Base-by-base conservation (phyloP, 1,140 invertebrate species). In the Polypedilum pembai region DNA sequence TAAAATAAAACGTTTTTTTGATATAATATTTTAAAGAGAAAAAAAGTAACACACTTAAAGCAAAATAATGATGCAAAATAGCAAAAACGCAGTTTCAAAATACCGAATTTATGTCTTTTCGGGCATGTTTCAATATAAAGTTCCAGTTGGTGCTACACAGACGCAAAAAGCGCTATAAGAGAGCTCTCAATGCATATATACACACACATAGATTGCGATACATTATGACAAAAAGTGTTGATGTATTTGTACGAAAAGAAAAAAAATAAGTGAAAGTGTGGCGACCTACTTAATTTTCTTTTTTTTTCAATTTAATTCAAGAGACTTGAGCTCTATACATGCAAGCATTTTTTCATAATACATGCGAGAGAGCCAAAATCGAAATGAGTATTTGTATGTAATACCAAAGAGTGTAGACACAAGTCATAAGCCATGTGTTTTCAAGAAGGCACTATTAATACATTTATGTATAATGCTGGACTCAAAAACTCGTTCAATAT, bases 221-320 rank as follows among this genome's bases (percentile, higher is more conserved):
- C 18, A 69, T 69, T 69, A 20, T 69, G 65, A 20, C 17, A 20
- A 69, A 18, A 33, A 69, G 3, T 69, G 65, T 20, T 2, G 7
- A 20, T 69, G 65, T 69, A 21, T 69, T 69, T n/a, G 65, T 69
- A 69, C 12, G 45, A 56, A 56, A 56, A n/a, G n/a, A n/a, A 15
- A 56, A 56, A 56, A 21, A 69, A 69, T 69, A 69, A 69, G 17
- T 69, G 65, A 69, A 69, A 69, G 65, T 69, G 65, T 69, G 65
- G 65, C 65, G 65, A 69, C 65, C 65, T 69, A 69, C 65, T 69
- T 56, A 56, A 56, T 56, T 69, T 69, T 69, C 65, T 18, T 66
- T 17, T 66, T 66, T 66, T 66, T 66, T 66, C 18, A 8, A n/a
- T 66, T 69, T 21, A 20, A 20, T 69, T 69, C 65, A 69, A 69